A percentile compares a stretch with the other conserved stretches of the same genome.
phyloP scores from a whole-genome alignment of 2,797 vertebrate species.

The Sebastes jordani region DNA sequence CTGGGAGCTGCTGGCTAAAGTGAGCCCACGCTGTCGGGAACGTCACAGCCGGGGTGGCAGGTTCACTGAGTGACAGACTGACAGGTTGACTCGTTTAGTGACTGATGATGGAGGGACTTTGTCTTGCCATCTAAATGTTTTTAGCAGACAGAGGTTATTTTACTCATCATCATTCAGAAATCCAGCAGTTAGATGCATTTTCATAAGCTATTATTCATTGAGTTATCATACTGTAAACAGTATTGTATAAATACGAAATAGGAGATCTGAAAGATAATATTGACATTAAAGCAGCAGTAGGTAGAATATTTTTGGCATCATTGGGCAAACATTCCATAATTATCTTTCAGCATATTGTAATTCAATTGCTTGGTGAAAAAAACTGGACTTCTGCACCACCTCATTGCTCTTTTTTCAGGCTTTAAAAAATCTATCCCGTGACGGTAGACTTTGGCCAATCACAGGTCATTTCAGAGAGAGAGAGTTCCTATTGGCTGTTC shows the following conservation, averaged over 20 bases:
- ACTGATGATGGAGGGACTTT: neutral
- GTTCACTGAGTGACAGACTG: conserved; percentile 4
- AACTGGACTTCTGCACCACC: too few relatives aligned
- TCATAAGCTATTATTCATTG: neutral
- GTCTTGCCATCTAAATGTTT: neutral
- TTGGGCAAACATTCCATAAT: too few relatives aligned
- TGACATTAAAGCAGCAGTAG: too few relatives aligned
- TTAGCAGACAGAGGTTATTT: neutral
- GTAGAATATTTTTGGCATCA: too few relatives aligned
- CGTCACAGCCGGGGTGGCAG: conserved; percentile 3
- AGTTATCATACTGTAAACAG: neutral
- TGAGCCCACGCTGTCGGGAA: conserved; percentile 16
- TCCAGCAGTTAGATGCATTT: neutral
- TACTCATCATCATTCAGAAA: neutral
- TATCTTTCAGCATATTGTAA: too few relatives aligned
- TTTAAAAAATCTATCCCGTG: too few relatives aligned
- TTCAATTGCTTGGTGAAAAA: too few relatives aligned
- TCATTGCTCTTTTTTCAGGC: too few relatives aligned
- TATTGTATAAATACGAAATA: neutral
- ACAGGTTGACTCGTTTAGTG: neutral
- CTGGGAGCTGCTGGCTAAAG: conserved; percentile 12
- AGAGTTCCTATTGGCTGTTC: too few relatives aligned
- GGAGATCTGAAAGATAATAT: neutral
- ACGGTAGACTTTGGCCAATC: too few relatives aligned
- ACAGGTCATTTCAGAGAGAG: too few relatives aligned